Evolutionary conservation across 2,888 invertebrate genomes (phyloP).

Genomic region (Thecophora atra): DNA sequence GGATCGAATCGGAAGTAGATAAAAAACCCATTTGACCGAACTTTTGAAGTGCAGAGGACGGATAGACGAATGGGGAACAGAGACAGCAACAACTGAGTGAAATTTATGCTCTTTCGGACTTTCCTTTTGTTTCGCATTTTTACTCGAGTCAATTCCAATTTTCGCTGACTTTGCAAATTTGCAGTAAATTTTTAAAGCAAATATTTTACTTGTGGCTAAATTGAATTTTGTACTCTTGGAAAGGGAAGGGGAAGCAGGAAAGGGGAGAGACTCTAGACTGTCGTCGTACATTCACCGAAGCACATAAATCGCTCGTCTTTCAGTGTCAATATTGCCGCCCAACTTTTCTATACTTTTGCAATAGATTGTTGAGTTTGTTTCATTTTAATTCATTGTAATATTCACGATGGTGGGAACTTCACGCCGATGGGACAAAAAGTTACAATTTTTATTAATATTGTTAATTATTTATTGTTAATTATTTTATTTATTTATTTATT

Average conservation of each 20-base stretch:
- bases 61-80: background rate
- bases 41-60: too few species aligned
- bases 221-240: conserved; percentile 43
- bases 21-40: background rate
- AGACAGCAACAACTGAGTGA: background rate
- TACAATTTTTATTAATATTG: too few species aligned
- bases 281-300: background rate
- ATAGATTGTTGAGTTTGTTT: background rate
- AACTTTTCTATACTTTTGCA: background rate
- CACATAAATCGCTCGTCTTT: background rate
- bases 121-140: conserved; percentile 15
- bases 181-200: conserved; percentile 50
- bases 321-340: background rate
- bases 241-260: background rate
- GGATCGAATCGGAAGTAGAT: background rate
- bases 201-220: conserved; percentile 50
- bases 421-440: too few species aligned
- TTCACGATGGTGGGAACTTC: too few species aligned
- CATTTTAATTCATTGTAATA: too few species aligned
- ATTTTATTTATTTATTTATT: too few species aligned
- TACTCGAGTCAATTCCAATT: conserved; percentile 37
- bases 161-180: conserved; percentile 43
- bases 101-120: conserved; percentile 18
- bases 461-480: too few species aligned
- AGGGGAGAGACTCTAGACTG: background rate